Evolutionary conservation across 2,888 invertebrate species (phyloP), one percentile per base, ranked within the genome.

Genomic region (Diloba caeruleocephala): DNA sequence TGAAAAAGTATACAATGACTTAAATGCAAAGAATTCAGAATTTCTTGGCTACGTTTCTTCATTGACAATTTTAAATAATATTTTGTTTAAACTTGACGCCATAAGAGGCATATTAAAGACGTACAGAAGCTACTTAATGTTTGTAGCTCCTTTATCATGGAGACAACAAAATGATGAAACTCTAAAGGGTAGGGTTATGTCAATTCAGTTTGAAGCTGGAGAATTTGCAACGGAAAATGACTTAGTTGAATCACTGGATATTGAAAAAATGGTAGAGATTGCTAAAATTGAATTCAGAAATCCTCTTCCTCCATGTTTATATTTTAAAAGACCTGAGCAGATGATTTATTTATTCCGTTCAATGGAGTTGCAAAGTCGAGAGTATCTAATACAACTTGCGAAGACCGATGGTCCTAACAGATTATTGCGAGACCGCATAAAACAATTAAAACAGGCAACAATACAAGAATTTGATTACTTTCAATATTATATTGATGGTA

Each of bases 311-410:
- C 79, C 87, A 13, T 48, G 76, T 39, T 74, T 88, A 48, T 92
- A 81, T 73, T 93, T 93, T 60, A 78, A 70, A 37, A 72, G 71
- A 1, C 90, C 92, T 6, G 78, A 81, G 32, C 83, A 93, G 73
- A 92, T 92, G 85, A 78, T 91, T 25, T 84, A 88, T 71, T 70
- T 92, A 56, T 93, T 93, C 62, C 83, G 89, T 33, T 82, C 84
- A 8, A 91, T 92, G 91, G 92, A 93, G 70, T 74, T 92, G 59
- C 93, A 93, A 68, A 93, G 93, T 62, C 82, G 93, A 66, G 92
- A 92, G 76, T 93, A 93, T 76, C 78, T 93, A 49, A 87, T 75
- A 51, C 85, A 93, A 54, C 80, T 90, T 21, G 79, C 92, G 1
- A 90, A 88, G 73, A 92, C 89, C 2, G 87, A 84, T 62, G 82